Evolutionary conservation across 2,113 vertebrate species (phyloP).

Genomic region (Lycocorax pyrrhopterus): DNA sequence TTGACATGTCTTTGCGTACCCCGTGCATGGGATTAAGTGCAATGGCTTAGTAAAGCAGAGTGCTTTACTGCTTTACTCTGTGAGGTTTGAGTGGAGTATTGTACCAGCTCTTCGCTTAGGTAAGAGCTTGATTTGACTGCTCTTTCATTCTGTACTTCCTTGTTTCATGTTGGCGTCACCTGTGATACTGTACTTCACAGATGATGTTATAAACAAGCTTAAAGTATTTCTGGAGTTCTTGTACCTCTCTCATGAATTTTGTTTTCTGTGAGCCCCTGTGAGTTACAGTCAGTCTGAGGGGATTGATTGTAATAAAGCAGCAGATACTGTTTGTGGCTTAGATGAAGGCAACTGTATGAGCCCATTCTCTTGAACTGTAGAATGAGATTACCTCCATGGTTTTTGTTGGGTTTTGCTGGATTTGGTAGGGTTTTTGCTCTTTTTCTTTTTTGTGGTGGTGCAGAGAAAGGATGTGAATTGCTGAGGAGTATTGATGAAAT

Average conservation of each 20-base stretch:
- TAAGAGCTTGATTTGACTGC: neutral
- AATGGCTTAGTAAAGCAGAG: neutral
- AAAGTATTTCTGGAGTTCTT: neutral
- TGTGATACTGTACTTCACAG: neutral
- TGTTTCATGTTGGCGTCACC: neutral
- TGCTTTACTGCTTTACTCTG: neutral
- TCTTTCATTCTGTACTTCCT: neutral
- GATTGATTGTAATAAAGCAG: neutral
- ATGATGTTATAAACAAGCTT: neutral
- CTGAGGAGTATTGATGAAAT: neutral
- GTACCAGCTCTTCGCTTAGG: neutral
- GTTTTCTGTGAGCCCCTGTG: neutral
- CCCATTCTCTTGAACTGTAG: neutral
- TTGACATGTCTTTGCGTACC: neutral
- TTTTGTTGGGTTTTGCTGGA: neutral
- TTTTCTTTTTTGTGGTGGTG: neutral
- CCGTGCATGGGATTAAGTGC: neutral
- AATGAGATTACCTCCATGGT: neutral
- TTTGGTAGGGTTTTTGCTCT: neutral
- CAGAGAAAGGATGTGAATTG: neutral
- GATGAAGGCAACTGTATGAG: neutral
- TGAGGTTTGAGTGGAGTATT: neutral
- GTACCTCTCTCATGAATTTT: neutral
- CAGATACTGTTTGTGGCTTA: neutral
- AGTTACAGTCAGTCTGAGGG: neutral